phyloP scores from a whole-genome alignment of 2,113 vertebrate species.

The Ploceus nigricollis region DNA sequence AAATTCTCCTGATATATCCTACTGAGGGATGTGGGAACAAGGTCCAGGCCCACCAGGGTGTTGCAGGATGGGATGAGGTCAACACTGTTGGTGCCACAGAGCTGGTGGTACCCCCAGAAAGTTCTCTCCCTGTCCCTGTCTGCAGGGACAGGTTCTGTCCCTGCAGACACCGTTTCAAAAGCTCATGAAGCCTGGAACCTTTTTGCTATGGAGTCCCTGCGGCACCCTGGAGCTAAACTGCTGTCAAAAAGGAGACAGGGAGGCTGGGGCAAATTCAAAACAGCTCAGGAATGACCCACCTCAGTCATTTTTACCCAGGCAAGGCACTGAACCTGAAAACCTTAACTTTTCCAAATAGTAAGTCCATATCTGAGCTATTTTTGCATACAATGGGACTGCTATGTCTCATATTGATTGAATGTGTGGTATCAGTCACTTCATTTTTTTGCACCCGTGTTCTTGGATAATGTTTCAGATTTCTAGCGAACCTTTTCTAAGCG shows the following conservation, averaged over 20 bases:
- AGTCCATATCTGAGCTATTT: background rate
- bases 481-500: background rate
- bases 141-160: no score
- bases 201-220: fast-evolving
- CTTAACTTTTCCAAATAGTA: background rate
- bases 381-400: background rate
- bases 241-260: background rate
- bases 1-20: background rate
- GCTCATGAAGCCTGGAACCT: background rate
- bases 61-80: fast-evolving
- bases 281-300: background rate
- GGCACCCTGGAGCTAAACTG: background rate
- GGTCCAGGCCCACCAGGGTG: fast-evolving
- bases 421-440: background rate
- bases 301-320: background rate
- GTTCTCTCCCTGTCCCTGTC: background rate
- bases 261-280: background rate
- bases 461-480: background rate
- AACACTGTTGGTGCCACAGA: background rate
- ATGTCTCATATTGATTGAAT: background rate
- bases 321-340: background rate
- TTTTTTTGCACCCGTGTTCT: fast-evolving
- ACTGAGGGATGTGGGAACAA: background rate
- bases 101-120: background rate
- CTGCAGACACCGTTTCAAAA: background rate